These are phyloP conservation scores for Neocloeon triangulifer DNA, from an alignment of 1,140 invertebrate genomes.

Conservation along the genomic window DNA sequence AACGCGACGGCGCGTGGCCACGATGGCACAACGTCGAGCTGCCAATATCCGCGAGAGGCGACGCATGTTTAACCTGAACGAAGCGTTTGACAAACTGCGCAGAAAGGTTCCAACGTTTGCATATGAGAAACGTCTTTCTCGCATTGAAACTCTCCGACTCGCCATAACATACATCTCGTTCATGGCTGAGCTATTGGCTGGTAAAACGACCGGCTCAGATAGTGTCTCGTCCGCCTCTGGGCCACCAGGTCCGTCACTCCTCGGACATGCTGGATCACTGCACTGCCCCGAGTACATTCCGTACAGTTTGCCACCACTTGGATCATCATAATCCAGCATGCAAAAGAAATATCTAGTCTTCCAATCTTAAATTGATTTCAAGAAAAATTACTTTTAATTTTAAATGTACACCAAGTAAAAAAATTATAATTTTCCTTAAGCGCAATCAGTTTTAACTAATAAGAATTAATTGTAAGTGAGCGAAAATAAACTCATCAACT, in stretches of 20 bases:
- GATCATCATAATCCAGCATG: too few species aligned
- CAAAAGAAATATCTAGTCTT: too few species aligned
- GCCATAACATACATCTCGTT: constrained; percentile 98
- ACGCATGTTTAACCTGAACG: constrained; percentile 93
- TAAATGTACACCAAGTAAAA: too few species aligned
- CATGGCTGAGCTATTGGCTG: constrained; percentile 67
- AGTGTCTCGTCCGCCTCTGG: constrained; percentile 9
- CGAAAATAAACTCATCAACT: too few species aligned
- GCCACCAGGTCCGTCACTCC: too few species aligned
- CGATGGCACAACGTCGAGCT: constrained; percentile 68
- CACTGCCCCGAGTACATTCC: too few species aligned
- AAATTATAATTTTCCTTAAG: too few species aligned
- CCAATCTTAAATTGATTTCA: too few species aligned
- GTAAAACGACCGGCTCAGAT: constrained; percentile 15
- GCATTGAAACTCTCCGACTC: constrained; percentile 89
- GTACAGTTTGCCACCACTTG: too few species aligned
- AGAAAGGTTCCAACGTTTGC: constrained; percentile 96
- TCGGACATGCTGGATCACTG: constrained; percentile 3
- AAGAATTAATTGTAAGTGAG: too few species aligned
- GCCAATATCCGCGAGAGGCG: constrained; percentile 87
- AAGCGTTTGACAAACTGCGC: constrained; percentile 83
- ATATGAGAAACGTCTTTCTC: constrained; percentile 91
- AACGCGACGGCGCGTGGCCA: constrained; percentile 64
- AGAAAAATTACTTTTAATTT: too few species aligned
- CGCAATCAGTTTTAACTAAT: too few species aligned